A percentile compares a stretch with the other conserved stretches of the same genome.
Evolutionary conservation across 2,113 vertebrate genomes (phyloP).

Genomic region (Mus pahari): DNA sequence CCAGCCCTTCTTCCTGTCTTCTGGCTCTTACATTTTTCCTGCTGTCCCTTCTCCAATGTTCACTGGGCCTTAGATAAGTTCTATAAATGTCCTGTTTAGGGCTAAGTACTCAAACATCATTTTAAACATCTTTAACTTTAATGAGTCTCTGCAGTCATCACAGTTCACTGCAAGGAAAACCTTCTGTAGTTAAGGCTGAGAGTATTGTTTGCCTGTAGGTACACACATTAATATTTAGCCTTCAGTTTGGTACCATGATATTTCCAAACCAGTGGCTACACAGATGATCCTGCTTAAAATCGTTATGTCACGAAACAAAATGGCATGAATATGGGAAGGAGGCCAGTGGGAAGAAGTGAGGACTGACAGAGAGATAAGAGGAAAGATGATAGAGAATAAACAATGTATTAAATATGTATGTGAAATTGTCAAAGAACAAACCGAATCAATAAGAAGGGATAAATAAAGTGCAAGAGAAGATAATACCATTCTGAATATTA

Average conservation of each 20-base stretch:
- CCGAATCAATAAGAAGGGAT: neutral
- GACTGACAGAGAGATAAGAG: neutral
- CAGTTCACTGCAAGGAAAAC: neutral
- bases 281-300: neutral
- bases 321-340: neutral
- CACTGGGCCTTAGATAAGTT: neutral
- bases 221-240: neutral
- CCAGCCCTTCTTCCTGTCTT: neutral
- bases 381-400: neutral
- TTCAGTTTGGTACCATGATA: neutral
- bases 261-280: neutral
- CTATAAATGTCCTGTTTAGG: neutral
- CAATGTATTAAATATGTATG: neutral
- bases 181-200: neutral
- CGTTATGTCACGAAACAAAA: neutral
- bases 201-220: neutral
- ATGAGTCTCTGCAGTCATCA: neutral
- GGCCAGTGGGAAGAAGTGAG: neutral
- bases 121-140: neutral
- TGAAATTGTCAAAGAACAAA: neutral
- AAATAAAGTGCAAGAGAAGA: neutral
- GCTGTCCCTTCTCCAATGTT: neutral
- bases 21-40: neutral
- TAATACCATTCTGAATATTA: slow-evolving; percentile 39
- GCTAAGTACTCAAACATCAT: neutral